These are phyloP conservation scores for Rotaria sp. DNA, from an alignment of 2,888 invertebrate genomes.

Conservation along the genomic window DNA sequence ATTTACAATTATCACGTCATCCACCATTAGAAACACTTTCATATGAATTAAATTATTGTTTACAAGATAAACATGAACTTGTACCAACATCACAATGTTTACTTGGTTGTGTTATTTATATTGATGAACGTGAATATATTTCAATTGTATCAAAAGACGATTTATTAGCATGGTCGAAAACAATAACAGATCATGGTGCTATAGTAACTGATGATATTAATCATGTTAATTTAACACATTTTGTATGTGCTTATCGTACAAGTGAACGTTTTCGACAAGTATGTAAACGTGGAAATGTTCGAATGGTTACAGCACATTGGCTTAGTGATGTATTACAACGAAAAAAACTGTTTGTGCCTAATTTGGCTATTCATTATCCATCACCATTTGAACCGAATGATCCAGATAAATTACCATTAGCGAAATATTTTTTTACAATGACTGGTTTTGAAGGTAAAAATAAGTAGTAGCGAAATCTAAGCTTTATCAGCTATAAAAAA, in stretches of 20 bases:
- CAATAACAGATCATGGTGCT: slow-evolving; percentile 74
- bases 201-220: slow-evolving; percentile 75
- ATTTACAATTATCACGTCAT: background rate
- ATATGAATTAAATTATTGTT: slow-evolving; percentile 83
- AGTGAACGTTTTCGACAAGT: slow-evolving; percentile 82
- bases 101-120: slow-evolving; percentile 80
- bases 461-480: too few species aligned
- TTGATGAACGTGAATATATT: slow-evolving; percentile 49
- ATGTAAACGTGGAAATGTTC: background rate
- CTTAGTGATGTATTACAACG: slow-evolving; percentile 79
- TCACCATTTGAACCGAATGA: slow-evolving; percentile 47
- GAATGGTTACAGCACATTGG: slow-evolving; percentile 64
- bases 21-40: slow-evolving; percentile 64
- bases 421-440: slow-evolving; percentile 49
- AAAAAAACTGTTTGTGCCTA: slow-evolving; percentile 80
- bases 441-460: slow-evolving; percentile 78
- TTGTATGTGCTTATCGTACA: slow-evolving; percentile 79
- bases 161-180: slow-evolving; percentile 48
- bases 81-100: slow-evolving; percentile 77
- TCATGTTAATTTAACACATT: slow-evolving; percentile 78
- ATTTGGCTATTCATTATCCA: slow-evolving; percentile 86
- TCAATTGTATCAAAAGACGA: slow-evolving; percentile 26
- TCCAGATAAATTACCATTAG: slow-evolving; percentile 21
- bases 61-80: slow-evolving; percentile 77
- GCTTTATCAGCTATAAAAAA: too few species aligned